Percentiles rank a stretch among this genome's conserved stretches.
phyloP scores from a whole-genome alignment of 2,113 vertebrate genomes.

The Serilophus lunatus region DNA sequence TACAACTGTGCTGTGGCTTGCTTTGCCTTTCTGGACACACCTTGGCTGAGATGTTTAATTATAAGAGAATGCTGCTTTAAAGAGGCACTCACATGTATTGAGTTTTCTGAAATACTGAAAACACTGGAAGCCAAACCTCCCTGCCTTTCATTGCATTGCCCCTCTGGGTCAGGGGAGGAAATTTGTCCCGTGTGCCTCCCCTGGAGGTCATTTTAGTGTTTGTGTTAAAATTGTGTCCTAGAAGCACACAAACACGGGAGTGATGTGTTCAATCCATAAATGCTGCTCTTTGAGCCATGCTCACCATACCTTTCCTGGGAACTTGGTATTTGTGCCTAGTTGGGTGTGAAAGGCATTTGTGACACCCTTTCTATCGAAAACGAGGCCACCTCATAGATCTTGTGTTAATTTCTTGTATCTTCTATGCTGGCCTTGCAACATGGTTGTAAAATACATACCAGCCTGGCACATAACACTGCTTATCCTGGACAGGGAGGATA shows the following conservation, averaged over 20 bases:
- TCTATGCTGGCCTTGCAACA: neutral
- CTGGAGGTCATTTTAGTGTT: neutral
- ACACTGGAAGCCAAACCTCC: neutral
- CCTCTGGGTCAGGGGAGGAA: neutral
- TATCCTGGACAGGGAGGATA: neutral
- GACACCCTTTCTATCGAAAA: neutral
- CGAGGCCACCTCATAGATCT: neutral
- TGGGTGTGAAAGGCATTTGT: neutral
- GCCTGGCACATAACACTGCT: rapidly evolving
- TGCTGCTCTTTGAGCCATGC: neutral
- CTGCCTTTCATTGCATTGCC: neutral
- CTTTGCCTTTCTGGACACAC: neutral
- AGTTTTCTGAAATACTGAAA: neutral
- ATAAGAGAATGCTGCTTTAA: neutral
- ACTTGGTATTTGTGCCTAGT: neutral
- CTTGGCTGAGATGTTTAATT: neutral
- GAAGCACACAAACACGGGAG: neutral
- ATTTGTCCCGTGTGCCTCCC: neutral
- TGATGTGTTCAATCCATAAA: neutral
- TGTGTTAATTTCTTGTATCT: neutral
- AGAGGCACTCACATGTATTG: neutral
- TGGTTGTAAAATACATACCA: neutral
- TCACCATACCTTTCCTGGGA: neutral
- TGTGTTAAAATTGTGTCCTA: neutral
- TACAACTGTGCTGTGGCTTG: rapidly evolving